A percentile compares a stretch with the other conserved stretches of the same genome.
phyloP scores from a whole-genome alignment of 2,113 vertebrate species.

The Bujurquina vittata region DNA sequence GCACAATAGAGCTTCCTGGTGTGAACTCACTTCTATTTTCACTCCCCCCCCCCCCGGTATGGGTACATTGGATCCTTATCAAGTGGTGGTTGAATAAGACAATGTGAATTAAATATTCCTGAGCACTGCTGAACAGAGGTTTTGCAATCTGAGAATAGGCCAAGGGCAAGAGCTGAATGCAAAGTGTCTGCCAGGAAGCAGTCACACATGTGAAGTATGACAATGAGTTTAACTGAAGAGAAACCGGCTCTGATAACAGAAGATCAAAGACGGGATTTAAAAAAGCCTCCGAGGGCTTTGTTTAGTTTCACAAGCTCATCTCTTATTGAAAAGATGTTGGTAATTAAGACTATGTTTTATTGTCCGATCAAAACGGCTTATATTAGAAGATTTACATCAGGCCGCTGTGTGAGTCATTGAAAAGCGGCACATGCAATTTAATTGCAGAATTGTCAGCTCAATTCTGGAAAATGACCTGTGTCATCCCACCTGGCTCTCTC shows the following conservation, averaged over 20 bases:
- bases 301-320: conserved; percentile 68
- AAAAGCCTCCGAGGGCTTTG: conserved; percentile 67
- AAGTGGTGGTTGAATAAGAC: conserved; percentile 52
- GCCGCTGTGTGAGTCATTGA: conserved; percentile 30
- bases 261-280: conserved; percentile 68
- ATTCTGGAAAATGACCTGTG: conserved; percentile 18
- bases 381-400: conserved; percentile 53
- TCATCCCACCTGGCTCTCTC: conserved; percentile 13
- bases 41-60: background rate
- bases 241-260: conserved; percentile 48
- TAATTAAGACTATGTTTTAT: conserved; percentile 65
- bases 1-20: conserved; percentile 25
- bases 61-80: conserved; percentile 53
- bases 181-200: conserved; percentile 56
- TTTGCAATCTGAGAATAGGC: conserved; percentile 41
- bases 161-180: conserved; percentile 60
- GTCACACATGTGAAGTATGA: conserved; percentile 65
- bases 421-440: conserved; percentile 20
- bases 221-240: conserved; percentile 54
- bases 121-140: conserved; percentile 49
- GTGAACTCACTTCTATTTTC: conserved; percentile 29
- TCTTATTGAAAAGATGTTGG: conserved; percentile 69
- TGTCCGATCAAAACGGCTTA: conserved; percentile 60
- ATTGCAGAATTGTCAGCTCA: conserved; percentile 22
- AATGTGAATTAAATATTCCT: conserved; percentile 64